These are phyloP conservation scores for Oreochromis aureus DNA, from an alignment of 2,113 vertebrate genomes.

Conservation along the genomic window DNA sequence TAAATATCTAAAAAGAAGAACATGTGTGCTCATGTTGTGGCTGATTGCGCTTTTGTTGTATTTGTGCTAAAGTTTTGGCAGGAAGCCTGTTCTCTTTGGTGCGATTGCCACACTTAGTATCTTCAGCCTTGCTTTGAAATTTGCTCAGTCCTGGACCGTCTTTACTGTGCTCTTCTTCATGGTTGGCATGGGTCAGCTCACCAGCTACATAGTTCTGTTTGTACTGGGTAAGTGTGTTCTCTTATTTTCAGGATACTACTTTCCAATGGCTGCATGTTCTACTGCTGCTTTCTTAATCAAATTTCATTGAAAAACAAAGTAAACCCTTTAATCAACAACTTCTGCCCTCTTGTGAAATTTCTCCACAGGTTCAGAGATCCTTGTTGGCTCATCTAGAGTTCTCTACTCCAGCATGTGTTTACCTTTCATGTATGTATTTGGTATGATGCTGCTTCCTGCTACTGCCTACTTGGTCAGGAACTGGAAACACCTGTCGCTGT, in stretches of 20 bases:
- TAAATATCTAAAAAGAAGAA: neutral
- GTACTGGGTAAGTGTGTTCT: conserved; percentile 28
- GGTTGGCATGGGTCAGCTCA: conserved; percentile 30
- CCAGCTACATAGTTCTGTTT: neutral
- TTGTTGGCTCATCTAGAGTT: conserved; percentile 12
- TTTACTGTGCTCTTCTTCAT: conserved; percentile 29
- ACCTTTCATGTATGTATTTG: neutral
- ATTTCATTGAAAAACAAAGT: neutral
- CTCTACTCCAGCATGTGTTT: conserved; percentile 16
- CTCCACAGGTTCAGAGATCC: conserved; percentile 38
- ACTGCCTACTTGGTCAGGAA: conserved; percentile 16
- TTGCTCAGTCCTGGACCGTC: conserved; percentile 21
- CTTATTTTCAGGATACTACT: neutral
- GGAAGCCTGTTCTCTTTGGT: conserved; percentile 39
- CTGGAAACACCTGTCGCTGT: conserved; percentile 38
- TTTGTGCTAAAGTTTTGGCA: conserved; percentile 31
- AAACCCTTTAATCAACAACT: neutral
- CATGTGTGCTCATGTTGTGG: neutral
- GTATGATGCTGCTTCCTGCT: neutral
- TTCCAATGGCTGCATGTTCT: neutral
- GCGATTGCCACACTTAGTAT: neutral
- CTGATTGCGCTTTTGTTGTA: neutral
- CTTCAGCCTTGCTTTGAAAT: conserved; percentile 8
- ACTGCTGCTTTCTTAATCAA: neutral
- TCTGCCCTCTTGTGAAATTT: neutral